Evolutionary conservation across 2,797 vertebrate genomes (phyloP), one percentile per base, ranked within the genome.

Genomic region (Zenarchopterus dispar): DNA sequence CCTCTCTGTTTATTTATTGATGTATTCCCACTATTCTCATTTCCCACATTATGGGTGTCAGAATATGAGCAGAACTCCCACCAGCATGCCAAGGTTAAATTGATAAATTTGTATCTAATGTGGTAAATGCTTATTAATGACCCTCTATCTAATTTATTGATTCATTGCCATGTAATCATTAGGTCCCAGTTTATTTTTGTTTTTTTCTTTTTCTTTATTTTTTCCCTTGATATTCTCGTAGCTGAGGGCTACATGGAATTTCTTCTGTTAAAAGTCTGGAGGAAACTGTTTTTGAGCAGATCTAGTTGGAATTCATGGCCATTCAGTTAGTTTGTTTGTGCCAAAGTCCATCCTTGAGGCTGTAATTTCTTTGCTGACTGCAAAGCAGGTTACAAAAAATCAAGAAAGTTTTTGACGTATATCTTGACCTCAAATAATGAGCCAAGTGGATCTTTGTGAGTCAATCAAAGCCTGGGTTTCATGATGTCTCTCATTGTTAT

Each of bases 1-100:
- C 57, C 67, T 62, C 33, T 39, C 71, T 63, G 23, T 42, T 88
- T 31, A 82, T 73, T 86, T 82, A 88, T 84, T 87, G 39, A 89
- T 80, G 69, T 33, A 46, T 77, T 68, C 43, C 56, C 45, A 56
- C 68, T 71, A 46, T 68, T 64, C 56, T 66, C 59, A 47, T 64
- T 69, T 71, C 60, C 45, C 41, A 50, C 62, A 42, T 46, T 31
- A 19, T 56, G 56, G 50, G 15, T 19, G 2, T 31, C 58, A 17
- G 51, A 60, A 58, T 62, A 49, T 28, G 11, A 61, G 43, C 21
- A 56, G 26, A 41, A 50, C 43, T 16, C 28, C 36, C 2, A 2
- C 31, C 1, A 6, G 41, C 6, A 10, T 48, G 24, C n/a, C 48
- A 26, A 17, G 41, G 47, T 39, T 62, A 55, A 74, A 70, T 33